A percentile compares a stretch with the other conserved stretches of the same genome.
phyloP scores from a whole-genome alignment of 92 coral and sea anemone species.

The Epizoanthus illoricatus region DNA sequence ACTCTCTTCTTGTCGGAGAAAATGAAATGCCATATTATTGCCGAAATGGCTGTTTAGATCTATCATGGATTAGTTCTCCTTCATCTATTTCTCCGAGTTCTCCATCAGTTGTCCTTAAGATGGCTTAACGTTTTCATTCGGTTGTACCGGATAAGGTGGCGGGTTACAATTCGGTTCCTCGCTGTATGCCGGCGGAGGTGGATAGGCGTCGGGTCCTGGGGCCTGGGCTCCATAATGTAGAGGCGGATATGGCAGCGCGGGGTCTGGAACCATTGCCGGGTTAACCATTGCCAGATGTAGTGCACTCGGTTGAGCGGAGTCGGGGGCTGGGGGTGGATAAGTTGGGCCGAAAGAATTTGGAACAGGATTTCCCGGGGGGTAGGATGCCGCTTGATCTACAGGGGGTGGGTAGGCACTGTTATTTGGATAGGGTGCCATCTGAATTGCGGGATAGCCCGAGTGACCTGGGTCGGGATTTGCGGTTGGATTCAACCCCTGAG shows the following conservation, averaged over 20 bases:
- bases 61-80: too few species aligned
- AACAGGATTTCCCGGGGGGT: background rate
- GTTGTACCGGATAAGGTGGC: slow-evolving; percentile 1
- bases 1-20: too few species aligned
- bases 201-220: background rate
- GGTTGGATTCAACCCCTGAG: background rate
- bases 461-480: background rate
- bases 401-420: background rate
- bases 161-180: background rate
- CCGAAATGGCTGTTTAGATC: too few species aligned
- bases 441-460: background rate
- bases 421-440: slow-evolving; percentile 25
- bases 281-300: background rate
- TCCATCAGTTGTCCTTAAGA: too few species aligned
- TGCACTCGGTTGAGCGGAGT: background rate
- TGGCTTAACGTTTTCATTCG: background rate
- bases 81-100: too few species aligned
- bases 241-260: slow-evolving; percentile 14
- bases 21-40: too few species aligned
- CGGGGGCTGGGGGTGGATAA: background rate
- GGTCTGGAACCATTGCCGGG: background rate
- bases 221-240: slow-evolving; percentile 11
- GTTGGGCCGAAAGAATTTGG: background rate
- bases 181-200: background rate
- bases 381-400: background rate